Evolutionary conservation across 2,113 vertebrate genomes (phyloP).

Genomic region (Peucedramus taeniatus): DNA sequence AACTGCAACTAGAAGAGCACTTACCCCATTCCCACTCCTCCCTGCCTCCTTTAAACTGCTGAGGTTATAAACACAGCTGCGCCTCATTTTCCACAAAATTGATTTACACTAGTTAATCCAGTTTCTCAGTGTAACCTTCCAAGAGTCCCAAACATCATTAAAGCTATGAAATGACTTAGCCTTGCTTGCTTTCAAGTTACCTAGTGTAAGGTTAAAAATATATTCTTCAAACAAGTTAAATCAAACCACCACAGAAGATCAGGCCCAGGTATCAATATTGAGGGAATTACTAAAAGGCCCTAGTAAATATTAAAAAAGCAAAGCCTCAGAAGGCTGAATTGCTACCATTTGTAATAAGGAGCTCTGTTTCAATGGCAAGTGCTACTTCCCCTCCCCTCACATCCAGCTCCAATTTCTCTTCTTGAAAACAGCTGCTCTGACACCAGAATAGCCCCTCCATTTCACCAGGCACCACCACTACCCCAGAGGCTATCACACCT

Average conservation of each 20-base stretch:
- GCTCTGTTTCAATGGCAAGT: background rate
- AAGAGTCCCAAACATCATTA: background rate
- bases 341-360: background rate
- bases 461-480: background rate
- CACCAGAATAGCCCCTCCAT: background rate
- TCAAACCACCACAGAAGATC: slow-evolving; percentile 8
- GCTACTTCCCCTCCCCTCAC: background rate
- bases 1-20: background rate
- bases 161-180: background rate
- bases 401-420: slow-evolving; percentile 4
- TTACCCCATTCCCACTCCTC: background rate
- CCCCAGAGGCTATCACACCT: background rate
- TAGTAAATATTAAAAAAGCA: background rate
- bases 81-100: background rate
- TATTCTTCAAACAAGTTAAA: slow-evolving; percentile 17
- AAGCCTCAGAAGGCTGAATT: background rate
- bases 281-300: background rate
- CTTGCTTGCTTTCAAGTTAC: background rate
- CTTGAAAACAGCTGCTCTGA: background rate
- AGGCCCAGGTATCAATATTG: background rate
- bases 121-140: background rate
- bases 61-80: background rate
- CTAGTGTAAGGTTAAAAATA: slow-evolving; percentile 16
- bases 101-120: slow-evolving; percentile 13
- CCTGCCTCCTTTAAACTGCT: background rate